Conservation (phyloP, 2,888 invertebrate species). For the Heliconius aoede region DNA sequence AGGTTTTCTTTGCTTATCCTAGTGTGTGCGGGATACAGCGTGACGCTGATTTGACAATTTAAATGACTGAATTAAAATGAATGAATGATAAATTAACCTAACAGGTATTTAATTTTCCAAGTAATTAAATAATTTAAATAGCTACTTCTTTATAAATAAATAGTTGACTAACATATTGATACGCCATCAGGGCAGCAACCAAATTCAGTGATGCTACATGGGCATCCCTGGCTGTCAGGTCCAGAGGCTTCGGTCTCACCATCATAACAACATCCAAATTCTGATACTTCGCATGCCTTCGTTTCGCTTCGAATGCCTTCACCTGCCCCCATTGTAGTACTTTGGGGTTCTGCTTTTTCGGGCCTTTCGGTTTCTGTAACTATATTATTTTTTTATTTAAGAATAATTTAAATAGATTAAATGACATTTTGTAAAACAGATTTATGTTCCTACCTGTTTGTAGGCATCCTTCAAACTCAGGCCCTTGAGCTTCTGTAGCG, state of each 20-base stretch:
- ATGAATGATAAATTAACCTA: no score
- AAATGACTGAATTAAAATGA: no score
- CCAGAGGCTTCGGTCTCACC: constrained; percentile 85
- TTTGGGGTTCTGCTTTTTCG: no score
- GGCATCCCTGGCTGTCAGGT: constrained; percentile 86
- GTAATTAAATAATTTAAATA: no score
- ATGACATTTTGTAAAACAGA: not conserved
- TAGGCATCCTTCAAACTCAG: constrained; percentile 80
- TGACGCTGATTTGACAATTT: no score
- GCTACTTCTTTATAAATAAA: no score
- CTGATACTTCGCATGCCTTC: constrained; percentile 81
- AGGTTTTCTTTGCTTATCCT: no score
- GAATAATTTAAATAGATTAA: not conserved
- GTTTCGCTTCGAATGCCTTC: no score
- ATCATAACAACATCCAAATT: constrained; percentile 91
- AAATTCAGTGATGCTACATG: constrained; percentile 84
- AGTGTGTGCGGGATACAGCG: no score
- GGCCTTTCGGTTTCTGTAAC: constrained; percentile 41
- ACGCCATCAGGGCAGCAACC: constrained; percentile 90
- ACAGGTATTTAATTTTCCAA: no score
- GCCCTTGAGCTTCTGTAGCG: constrained; percentile 86
- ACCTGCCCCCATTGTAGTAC: constrained; percentile 50
- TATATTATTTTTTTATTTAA: not conserved
- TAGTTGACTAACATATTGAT: constrained; percentile 80
- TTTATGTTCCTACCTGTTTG: constrained; percentile 60